phyloP scores from a whole-genome alignment of 2,113 vertebrate species.

The Pampusana beccarii region DNA sequence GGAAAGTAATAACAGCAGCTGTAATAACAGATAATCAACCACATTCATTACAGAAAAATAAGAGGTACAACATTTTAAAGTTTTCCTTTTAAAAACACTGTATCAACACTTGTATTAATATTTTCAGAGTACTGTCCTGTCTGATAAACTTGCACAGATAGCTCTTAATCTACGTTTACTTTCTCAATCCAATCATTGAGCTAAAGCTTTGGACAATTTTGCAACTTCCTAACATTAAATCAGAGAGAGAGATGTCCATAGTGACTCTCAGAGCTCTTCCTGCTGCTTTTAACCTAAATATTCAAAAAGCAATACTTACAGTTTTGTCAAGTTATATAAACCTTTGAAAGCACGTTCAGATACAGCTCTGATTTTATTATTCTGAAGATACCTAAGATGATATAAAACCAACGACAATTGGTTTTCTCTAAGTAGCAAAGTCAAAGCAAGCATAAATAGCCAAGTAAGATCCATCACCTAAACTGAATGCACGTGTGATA shows the following conservation, averaged over 20 bases:
- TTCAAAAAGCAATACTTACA: slow-evolving; percentile 80
- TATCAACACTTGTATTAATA: no score
- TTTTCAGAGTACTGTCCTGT: background rate
- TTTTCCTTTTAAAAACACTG: background rate
- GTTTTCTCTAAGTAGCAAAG: background rate
- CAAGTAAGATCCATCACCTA: background rate
- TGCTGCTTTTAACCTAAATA: background rate
- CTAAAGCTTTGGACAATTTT: background rate
- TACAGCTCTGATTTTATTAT: slow-evolving; percentile 86
- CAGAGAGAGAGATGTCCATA: background rate
- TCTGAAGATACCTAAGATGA: slow-evolving; percentile 86
- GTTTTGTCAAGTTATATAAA: slow-evolving; percentile 87
- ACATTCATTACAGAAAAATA: background rate
- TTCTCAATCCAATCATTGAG: background rate
- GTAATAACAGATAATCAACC: background rate
- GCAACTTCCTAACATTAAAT: background rate
- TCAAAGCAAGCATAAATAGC: background rate
- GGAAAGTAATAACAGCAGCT: background rate
- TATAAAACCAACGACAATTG: background rate
- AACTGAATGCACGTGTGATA: background rate
- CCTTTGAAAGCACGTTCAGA: slow-evolving; percentile 88
- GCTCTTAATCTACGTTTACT: background rate
- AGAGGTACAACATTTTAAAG: background rate
- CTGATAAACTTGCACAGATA: background rate
- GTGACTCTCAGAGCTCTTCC: background rate